These are phyloP conservation scores for Drosophila ambigua DNA, from an alignment of 1,140 invertebrate genomes.

Conservation along the genomic window DNA sequence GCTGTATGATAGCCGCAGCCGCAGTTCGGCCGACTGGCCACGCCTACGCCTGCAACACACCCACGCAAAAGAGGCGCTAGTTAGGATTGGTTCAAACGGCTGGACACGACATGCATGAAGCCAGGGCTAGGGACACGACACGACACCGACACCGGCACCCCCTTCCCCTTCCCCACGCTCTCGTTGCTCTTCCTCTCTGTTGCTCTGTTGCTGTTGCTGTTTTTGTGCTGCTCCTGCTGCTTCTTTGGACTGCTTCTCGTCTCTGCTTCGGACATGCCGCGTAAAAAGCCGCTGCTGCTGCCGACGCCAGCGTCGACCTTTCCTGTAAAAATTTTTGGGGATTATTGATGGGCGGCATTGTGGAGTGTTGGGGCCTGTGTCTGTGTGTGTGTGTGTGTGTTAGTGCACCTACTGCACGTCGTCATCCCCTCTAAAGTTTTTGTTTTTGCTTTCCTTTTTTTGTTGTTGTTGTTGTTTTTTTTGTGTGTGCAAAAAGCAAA, in stretches of 20 bases:
- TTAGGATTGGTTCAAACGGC: constrained; percentile 77
- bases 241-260: no score
- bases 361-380: not conserved
- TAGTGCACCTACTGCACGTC: constrained; percentile 18
- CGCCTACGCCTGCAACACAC: constrained; percentile 69
- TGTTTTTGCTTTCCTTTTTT: constrained; percentile 7
- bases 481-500: constrained; percentile 42
- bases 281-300: constrained; percentile 71
- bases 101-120: constrained; percentile 51
- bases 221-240: constrained; percentile 24
- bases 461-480: not conserved
- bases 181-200: not conserved
- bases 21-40: constrained; percentile 66
- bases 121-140: not conserved
- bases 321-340: constrained; percentile 65
- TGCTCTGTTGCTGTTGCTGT: constrained; percentile 16
- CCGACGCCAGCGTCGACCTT: constrained; percentile 64
- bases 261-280: constrained; percentile 51
- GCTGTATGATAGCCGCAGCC: constrained; percentile 32
- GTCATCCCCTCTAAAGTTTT: no score
- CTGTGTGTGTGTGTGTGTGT: not conserved
- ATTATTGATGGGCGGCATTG: constrained; percentile 61
- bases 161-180: not conserved
- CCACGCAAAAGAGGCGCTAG: constrained; percentile 73
- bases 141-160: not conserved